Base-by-base conservation (phyloP, 2,113 vertebrate genomes). In the Cheilinus undulatus region DNA sequence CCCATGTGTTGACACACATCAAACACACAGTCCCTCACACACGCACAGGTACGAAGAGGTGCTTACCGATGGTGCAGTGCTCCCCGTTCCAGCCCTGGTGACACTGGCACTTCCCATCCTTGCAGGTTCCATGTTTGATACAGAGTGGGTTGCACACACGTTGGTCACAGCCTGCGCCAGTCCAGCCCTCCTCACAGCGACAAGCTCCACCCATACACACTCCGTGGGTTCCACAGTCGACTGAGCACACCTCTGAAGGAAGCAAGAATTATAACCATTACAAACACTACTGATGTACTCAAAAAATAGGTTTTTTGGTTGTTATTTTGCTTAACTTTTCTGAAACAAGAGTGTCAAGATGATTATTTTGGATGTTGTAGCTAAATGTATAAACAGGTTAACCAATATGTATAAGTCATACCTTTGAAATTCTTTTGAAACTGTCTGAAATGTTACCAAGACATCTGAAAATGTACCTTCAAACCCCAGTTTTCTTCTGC, bases 41-140 rank as follows among this genome's bases (percentile, higher is more conserved):
- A 62, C 83, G 49, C 43, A 60, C 45, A 22, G 13, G 76, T 19
- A 61, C 69, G 60, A 43, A 56, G 38, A 49, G 45, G n/a, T 2
- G 9, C 97, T 93, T 94, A 99, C 98, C 98, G 86, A 99, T 99
- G 94, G 97, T 99, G 96, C 98, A 99, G 96, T 99, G 98, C 93
- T 99, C 98, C 93, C 98, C 98, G 92, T 99, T 99, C 98, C 98
- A 99, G 94, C 98, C 98, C 92, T 98, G 97, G 93, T 96, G 96
- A 94, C 98, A 99, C 95, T 99, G 97, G 94, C 98, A 99, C 92
- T 98, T 99, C 83, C 98, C 98, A 73, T 99, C 98, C 92, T 98
- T 99, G 95, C 98, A 99, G 93, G 95, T 96, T 73, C 98, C 98
- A n/a, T 99, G 98, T 93, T 98, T 98, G 59, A 96, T 95, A 69